Base-by-base conservation (phyloP, 2,888 invertebrate species). In the Gnatocerus cornutus region DNA sequence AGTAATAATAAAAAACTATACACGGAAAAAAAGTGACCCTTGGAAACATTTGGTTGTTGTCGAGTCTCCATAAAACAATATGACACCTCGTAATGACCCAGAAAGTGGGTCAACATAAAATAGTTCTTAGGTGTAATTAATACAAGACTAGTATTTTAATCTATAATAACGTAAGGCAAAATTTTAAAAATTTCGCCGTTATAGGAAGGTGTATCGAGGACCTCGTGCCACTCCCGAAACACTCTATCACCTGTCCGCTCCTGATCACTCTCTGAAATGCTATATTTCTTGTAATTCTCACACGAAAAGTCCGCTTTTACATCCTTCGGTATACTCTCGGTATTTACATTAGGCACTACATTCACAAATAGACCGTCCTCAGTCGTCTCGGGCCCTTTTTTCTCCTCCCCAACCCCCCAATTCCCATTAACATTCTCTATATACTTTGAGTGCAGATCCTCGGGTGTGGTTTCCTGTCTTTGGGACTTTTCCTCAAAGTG, bases 121-220 rank as follows among this genome's bases (percentile, higher is more conserved):
- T 21, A 33, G 10, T 29, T 63, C 53, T 61, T 68, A 43, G 39
- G 48, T 48, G 53, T 68, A 41, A 62, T 56, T 37, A 63, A 68
- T 48, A 68, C 53, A 55, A 68, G 68, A 68, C 68, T 68, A 68
- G 68, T 53, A 69, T 50, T 69, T 64, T 68, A 97, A 91, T 97
- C 97, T 87, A 97, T 93, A 86, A 97, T 93, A 87, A 97, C 96
- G 88, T 98, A 98, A 87, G 98, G 98, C 90, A 98, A 90, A 88
- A 98, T 95, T 86, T 94, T 90, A 84, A 98, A 90, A 82, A 90
- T 87, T 84, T 94, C 92, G 82, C 92, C 93, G 82, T 93, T 90
- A 80, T 89, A 90, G 71, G 94, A 91, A 81, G 89, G 88, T 81
- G 89, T 87, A 77, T 92, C 90, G 75, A 93, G 90, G 83, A 94